Evolutionary conservation across 64 coral and sea anemone species (phyloP), one percentile per base, ranked within the genome.

Genomic region (Actinia equina): DNA sequence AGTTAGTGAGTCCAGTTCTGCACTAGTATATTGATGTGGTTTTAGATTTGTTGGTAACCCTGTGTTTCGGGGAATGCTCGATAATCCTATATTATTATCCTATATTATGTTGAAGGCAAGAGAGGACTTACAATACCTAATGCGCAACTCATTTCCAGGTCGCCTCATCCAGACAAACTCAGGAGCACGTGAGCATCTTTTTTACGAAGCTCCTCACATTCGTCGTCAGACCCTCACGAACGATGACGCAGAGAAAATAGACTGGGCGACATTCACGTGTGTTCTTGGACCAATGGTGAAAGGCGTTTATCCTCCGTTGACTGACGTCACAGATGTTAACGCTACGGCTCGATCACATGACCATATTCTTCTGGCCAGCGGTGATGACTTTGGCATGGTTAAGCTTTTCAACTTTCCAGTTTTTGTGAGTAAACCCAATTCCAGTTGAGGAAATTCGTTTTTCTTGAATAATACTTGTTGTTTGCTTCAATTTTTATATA

Each of bases 361-460:
- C 79, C 65, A 93, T 19, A 81, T 76, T 69, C 82, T 99, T 19
- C 46, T 99, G 91, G 97, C 97, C 76, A 99, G 87, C 52, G 97
- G 97, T 56, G 97, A 99, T 86, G 97, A 99, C 70, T 99, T 99
- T 95, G 97, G 97, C 85, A 49, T 82, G 64, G 97, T 99, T 22
- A 99, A 99, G 82, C 71, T 99, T 43, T 99, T 99, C 77, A 85
- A 99, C 54, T 99, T 95, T 59, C 97, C 97, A 23, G 88, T 99
- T n/a, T 91, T 79, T 88, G 97, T 99, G 77, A 74, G 69, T 74
- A 42, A 13, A 74, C 57, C 86, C 53, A 55, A 17, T 16, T 59
- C 84, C 87, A n/a, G n/a, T 80, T 9, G 6, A 83, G 7, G 2
- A 5, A 7, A 64, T 59, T 15, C 0, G 61, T 64, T 64, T 8